Percentiles rank a stretch among this genome's conserved stretches.
Evolutionary conservation across 2,797 vertebrate species (phyloP).

Genomic region (Sitta carolinensis): DNA sequence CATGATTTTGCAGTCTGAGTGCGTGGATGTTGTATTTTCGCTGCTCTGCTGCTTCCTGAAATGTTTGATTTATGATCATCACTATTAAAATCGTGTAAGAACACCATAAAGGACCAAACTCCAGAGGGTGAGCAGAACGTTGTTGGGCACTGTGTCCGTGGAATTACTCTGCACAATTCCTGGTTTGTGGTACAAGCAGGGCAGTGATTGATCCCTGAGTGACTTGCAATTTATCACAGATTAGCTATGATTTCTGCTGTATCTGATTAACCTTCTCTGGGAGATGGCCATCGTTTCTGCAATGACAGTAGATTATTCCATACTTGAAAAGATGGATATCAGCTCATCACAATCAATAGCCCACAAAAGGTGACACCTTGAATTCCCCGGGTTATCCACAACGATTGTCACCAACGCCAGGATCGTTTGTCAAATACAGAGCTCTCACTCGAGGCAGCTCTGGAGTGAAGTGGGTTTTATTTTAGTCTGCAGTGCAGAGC

Average conservation of each 20-base stretch:
- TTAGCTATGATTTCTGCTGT: slow-evolving; percentile 58
- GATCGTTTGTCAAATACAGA: slow-evolving; percentile 17
- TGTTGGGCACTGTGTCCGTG: background rate
- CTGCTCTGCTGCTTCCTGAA: background rate
- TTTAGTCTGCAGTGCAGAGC: background rate
- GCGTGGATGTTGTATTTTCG: background rate
- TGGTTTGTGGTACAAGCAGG: background rate
- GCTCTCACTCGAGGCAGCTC: slow-evolving; percentile 19
- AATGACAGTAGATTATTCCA: slow-evolving; percentile 73
- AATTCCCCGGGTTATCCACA: slow-evolving; percentile 74
- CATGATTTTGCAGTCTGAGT: background rate
- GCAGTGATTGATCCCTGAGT: slow-evolving; percentile 37
- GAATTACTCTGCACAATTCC: background rate
- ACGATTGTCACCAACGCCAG: slow-evolving; percentile 67
- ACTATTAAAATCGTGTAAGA: background rate
- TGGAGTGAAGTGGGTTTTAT: slow-evolving; percentile 25
- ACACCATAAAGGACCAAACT: background rate
- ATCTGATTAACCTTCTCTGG: slow-evolving; percentile 79
- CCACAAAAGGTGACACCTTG: slow-evolving; percentile 71
- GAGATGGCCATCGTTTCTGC: slow-evolving; percentile 69
- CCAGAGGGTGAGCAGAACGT: background rate
- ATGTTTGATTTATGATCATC: background rate
- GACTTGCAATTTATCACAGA: slow-evolving; percentile 45
- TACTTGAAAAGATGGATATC: slow-evolving; percentile 77
- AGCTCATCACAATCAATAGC: slow-evolving; percentile 77